A percentile compares a stretch with the other conserved stretches of the same genome.
phyloP scores from a whole-genome alignment of 2,113 vertebrate species.

The Ptilorrhoa leucosticta region DNA sequence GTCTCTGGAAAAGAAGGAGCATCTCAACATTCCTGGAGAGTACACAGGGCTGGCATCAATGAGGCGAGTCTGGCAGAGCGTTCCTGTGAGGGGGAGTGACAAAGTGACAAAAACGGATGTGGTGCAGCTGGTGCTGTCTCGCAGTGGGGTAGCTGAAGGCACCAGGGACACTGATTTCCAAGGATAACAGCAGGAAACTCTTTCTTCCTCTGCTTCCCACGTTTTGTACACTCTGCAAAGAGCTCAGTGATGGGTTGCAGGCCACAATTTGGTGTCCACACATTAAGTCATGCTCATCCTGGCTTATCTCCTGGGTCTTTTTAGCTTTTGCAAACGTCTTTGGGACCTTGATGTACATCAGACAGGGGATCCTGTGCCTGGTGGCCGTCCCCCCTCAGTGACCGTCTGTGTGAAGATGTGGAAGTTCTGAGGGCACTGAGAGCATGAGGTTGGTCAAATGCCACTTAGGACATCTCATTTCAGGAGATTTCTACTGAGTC shows the following conservation, averaged over 20 bases:
- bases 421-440: background rate
- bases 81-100: conserved; percentile 30
- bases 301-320: background rate
- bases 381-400: background rate
- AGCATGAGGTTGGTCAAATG: background rate
- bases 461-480: background rate
- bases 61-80: background rate
- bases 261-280: background rate
- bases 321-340: background rate
- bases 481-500: background rate
- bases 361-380: background rate
- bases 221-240: background rate
- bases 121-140: conserved; percentile 35
- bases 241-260: background rate
- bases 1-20: background rate
- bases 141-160: background rate
- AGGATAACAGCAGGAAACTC: background rate
- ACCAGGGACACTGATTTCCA: background rate
- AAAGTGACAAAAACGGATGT: conserved; percentile 17
- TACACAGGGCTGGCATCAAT: background rate
- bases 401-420: fast-evolving
- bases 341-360: background rate
- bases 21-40: background rate
- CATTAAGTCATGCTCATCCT: background rate
- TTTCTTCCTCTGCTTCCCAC: background rate